phyloP scores from a whole-genome alignment of 1,140 invertebrate genomes.

The Cydia fagiglandana region DNA sequence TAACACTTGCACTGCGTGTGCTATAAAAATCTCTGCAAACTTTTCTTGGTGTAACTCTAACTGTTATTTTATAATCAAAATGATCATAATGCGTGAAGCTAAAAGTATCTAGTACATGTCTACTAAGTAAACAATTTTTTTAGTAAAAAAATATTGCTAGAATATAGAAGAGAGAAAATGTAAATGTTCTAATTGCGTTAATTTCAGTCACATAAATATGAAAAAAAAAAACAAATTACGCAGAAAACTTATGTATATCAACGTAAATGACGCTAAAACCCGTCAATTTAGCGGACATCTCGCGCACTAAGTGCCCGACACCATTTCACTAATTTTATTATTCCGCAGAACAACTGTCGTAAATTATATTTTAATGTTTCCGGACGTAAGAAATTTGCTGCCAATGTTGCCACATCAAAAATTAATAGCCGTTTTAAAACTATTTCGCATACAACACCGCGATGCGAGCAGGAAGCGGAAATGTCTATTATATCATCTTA shows the following conservation, averaged over 20 bases:
- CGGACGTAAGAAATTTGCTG: slow-evolving; percentile 63
- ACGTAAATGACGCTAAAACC: slow-evolving; percentile 53
- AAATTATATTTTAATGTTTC: slow-evolving; percentile 78
- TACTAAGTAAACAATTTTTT: too few relatives aligned
- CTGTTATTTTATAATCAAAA: too few relatives aligned
- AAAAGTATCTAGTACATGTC: too few relatives aligned
- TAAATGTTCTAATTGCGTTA: too few relatives aligned
- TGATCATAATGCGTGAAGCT: too few relatives aligned
- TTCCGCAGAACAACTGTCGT: slow-evolving; percentile 60
- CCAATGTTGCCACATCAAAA: slow-evolving; percentile 71
- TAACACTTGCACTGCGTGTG: too few relatives aligned
- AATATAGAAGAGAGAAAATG: too few relatives aligned
- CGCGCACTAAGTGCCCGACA: slow-evolving; percentile 58
- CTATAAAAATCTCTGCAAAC: too few relatives aligned
- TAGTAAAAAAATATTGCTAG: too few relatives aligned
- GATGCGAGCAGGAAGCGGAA: slow-evolving; percentile 67
- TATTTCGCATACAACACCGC: slow-evolving; percentile 68
- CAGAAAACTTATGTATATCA: neutral
- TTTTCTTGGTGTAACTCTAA: too few relatives aligned
- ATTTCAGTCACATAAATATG: neutral
- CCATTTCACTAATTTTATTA: slow-evolving; percentile 72
- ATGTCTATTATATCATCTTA: slow-evolving; percentile 67
- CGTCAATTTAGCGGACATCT: slow-evolving; percentile 69
- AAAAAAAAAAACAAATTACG: neutral
- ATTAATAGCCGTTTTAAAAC: slow-evolving; percentile 71